Conservation (phyloP, 1,140 invertebrate genomes). For the Neodiprion pinetum region DNA sequence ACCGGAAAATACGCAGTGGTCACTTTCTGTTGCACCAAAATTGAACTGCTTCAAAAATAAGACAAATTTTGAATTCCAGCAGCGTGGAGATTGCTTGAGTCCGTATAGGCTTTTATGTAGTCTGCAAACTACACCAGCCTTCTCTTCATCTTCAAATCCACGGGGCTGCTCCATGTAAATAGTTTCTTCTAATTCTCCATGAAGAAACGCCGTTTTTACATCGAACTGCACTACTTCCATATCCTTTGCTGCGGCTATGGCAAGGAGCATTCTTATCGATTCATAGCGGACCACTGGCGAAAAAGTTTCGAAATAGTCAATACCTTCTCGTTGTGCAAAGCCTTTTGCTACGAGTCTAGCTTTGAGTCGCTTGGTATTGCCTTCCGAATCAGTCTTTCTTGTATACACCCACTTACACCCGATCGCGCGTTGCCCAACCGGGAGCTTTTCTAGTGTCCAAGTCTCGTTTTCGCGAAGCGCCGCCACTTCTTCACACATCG, state of each 20-base stretch:
- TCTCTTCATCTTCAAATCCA: slow-evolving; percentile 37
- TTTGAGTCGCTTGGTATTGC: slow-evolving; percentile 17
- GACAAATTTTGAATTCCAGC: slow-evolving; percentile 48
- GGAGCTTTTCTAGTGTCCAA: slow-evolving; percentile 38
- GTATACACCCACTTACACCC: slow-evolving; percentile 45
- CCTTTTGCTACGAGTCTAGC: slow-evolving; percentile 35
- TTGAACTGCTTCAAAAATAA: slow-evolving; percentile 28
- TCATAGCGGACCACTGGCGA: too few relatives aligned
- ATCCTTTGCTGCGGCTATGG: slow-evolving; percentile 29
- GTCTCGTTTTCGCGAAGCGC: slow-evolving; percentile 36
- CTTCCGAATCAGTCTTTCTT: slow-evolving; percentile 37
- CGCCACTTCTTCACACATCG: slow-evolving; percentile 41
- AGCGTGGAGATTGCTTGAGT: slow-evolving; percentile 52
- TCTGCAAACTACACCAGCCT: slow-evolving; percentile 30
- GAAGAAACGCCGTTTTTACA: slow-evolving; percentile 38
- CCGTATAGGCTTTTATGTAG: slow-evolving; percentile 54
- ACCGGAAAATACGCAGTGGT: slow-evolving; percentile 36
- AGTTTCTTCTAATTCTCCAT: slow-evolving; percentile 45
- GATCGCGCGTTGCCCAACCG: slow-evolving; percentile 31
- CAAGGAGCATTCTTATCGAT: too few relatives aligned
- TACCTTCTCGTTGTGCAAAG: slow-evolving; percentile 35
- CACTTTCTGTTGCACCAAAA: slow-evolving; percentile 32
- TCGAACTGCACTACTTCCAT: slow-evolving; percentile 32
- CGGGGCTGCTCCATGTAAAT: slow-evolving; percentile 50
- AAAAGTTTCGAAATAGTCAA: slow-evolving; percentile 37